These are phyloP conservation scores for Danionella cerebrum DNA, from an alignment of 2,113 vertebrate species.

Conservation along the genomic window DNA sequence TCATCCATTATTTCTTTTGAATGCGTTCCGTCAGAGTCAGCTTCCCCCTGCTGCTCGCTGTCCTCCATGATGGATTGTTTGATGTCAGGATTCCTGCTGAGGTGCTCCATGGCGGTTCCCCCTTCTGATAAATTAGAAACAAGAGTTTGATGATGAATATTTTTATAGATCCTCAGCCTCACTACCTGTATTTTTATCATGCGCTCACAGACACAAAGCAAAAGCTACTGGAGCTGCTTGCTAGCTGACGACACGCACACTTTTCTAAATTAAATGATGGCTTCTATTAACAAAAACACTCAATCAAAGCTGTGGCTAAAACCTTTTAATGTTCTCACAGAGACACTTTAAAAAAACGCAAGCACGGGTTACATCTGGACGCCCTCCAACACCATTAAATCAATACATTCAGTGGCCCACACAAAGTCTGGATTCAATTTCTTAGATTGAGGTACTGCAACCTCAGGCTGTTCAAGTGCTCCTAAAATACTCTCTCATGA, in stretches of 20 bases:
- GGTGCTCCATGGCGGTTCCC: background rate
- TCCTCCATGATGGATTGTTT: constrained; percentile 41
- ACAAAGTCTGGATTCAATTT: constrained; percentile 39
- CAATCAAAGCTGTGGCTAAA: background rate
- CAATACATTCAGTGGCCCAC: background rate
- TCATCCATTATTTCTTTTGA: constrained; percentile 23
- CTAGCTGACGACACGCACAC: too few species aligned
- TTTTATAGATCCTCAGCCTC: background rate
- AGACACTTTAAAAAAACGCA: background rate
- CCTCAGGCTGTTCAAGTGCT: background rate
- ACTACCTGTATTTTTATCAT: background rate
- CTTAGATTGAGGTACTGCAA: constrained; percentile 46
- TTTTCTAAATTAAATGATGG: constrained; percentile 46
- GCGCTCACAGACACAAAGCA: background rate
- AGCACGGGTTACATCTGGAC: background rate
- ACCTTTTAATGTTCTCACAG: background rate
- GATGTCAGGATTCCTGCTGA: constrained; percentile 43
- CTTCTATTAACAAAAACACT: background rate
- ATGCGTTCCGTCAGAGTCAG: constrained; percentile 26
- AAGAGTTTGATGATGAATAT: background rate
- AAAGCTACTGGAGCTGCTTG: too few species aligned
- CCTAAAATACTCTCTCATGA: background rate
- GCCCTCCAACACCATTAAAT: constrained; percentile 34
- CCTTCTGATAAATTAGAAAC: constrained; percentile 1
- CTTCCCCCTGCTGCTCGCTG: constrained; percentile 36